Percentiles rank a stretch among this genome's conserved stretches.
These are phyloP conservation scores for Lasioglossum malachurum DNA, from an alignment of 2,888 invertebrate genomes.

Conservation along the genomic window DNA sequence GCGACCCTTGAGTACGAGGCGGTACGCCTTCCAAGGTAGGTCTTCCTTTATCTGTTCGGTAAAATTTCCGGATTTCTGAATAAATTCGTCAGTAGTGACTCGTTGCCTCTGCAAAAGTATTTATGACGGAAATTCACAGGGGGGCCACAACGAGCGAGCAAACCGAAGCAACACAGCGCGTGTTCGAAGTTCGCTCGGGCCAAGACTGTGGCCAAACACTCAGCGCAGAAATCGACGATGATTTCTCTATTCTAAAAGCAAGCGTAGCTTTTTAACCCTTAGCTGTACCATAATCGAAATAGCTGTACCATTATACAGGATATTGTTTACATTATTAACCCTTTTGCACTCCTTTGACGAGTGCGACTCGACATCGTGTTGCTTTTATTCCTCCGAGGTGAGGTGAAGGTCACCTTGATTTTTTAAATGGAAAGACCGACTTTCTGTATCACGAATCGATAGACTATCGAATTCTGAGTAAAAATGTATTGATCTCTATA, in stretches of 20 bases:
- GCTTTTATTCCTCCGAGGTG: too few relatives aligned
- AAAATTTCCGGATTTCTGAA: slow-evolving; percentile 44
- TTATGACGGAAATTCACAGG: slow-evolving; percentile 34
- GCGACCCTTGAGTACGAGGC: slow-evolving; percentile 49
- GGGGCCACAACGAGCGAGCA: not conserved
- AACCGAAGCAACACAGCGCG: slow-evolving; percentile 1
- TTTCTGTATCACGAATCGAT: too few relatives aligned
- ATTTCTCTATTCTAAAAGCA: slow-evolving; percentile 36
- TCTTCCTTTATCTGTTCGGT: slow-evolving; percentile 43
- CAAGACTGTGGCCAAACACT: not conserved
- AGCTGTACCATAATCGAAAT: too few relatives aligned
- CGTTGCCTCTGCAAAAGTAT: not conserved
- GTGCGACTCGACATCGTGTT: too few relatives aligned
- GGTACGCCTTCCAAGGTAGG: slow-evolving; percentile 33
- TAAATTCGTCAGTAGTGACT: not conserved
- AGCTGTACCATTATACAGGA: too few relatives aligned
- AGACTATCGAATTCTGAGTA: too few relatives aligned
- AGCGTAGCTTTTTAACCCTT: slow-evolving; percentile 1
- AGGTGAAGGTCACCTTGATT: too few relatives aligned
- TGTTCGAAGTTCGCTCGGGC: not conserved
- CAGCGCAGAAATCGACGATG: slow-evolving; percentile 39
- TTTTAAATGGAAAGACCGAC: too few relatives aligned
- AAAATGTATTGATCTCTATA: too few relatives aligned
- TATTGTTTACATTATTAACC: too few relatives aligned
- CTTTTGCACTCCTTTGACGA: too few relatives aligned